A percentile compares a stretch with the other conserved stretches of the same genome.
phyloP scores from a whole-genome alignment of 2,888 invertebrate species.

The Micropterix aruncella region DNA sequence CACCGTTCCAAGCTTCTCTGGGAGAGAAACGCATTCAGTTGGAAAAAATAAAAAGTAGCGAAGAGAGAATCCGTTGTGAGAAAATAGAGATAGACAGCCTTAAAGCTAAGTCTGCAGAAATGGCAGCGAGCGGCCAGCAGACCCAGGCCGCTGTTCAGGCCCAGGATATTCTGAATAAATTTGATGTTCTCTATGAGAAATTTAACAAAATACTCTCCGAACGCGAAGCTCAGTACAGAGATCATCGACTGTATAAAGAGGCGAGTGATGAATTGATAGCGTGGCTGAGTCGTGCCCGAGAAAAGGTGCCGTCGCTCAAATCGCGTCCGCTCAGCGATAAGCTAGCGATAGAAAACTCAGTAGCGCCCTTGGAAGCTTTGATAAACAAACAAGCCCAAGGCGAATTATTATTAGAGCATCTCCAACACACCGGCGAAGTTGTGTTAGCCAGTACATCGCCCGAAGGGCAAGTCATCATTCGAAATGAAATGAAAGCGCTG shows the following conservation, averaged over 20 bases:
- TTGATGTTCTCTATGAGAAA: conserved; percentile 63
- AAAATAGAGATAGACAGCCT: conserved; percentile 80
- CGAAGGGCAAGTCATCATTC: conserved; percentile 65
- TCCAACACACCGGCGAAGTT: conserved; percentile 79
- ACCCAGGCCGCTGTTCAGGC: conserved; percentile 73
- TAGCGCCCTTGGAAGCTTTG: conserved; percentile 72
- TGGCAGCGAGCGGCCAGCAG: conserved; percentile 75
- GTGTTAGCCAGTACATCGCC: conserved; percentile 71
- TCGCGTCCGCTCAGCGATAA: conserved; percentile 77
- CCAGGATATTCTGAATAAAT: conserved; percentile 70
- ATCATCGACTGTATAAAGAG: conserved; percentile 81
- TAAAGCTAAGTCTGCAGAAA: conserved; percentile 72
- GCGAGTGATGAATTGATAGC: conserved; percentile 79
- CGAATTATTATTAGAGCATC: conserved; percentile 71
- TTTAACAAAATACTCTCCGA: conserved; percentile 64
- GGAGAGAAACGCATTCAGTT: conserved; percentile 76
- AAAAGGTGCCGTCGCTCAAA: conserved; percentile 78
- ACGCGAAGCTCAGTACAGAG: conserved; percentile 74
- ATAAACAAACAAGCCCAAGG: conserved; percentile 86
- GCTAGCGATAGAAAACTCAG: conserved; percentile 76
- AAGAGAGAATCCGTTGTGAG: conserved; percentile 80
- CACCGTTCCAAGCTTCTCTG: conserved; percentile 65
- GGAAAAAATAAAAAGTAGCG: conserved; percentile 71
- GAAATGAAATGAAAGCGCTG: conserved; percentile 73
- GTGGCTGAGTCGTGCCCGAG: conserved; percentile 78